These are phyloP conservation scores for Acyrthosiphon pisum DNA, from an alignment of 1,140 invertebrate species.

Conservation along the genomic window DNA sequence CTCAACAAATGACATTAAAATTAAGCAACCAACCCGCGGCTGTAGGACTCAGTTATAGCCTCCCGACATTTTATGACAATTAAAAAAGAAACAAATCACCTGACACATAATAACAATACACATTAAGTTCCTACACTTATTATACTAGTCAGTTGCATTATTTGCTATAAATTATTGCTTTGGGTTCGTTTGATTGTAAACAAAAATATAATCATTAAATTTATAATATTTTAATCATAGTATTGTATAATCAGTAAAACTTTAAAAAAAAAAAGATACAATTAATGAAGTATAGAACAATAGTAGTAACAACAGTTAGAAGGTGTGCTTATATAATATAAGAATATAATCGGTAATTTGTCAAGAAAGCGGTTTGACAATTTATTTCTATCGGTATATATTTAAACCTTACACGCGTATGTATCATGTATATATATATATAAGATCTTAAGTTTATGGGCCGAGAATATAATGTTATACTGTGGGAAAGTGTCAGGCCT, in stretches of 20 bases:
- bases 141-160: background rate
- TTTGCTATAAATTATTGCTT: background rate
- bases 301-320: no score
- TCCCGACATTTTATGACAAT: no score
- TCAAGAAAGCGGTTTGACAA: background rate
- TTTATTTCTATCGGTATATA: background rate
- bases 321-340: background rate
- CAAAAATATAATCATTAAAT: background rate
- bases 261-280: no score
- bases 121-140: no score
- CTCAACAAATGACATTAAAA: no score
- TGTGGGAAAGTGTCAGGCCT: constrained; percentile 38
- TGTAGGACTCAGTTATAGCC: no score
- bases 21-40: no score
- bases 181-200: background rate
- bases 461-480: background rate
- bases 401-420: background rate
- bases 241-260: no score
- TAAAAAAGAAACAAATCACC: no score
- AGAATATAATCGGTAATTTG: background rate
- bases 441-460: constrained; percentile 23
- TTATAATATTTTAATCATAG: no score
- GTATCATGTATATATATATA: background rate
- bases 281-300: background rate
- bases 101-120: no score